Conservation (phyloP, 1,140 invertebrate genomes). For the Drosophila pseudoobscura region DNA sequence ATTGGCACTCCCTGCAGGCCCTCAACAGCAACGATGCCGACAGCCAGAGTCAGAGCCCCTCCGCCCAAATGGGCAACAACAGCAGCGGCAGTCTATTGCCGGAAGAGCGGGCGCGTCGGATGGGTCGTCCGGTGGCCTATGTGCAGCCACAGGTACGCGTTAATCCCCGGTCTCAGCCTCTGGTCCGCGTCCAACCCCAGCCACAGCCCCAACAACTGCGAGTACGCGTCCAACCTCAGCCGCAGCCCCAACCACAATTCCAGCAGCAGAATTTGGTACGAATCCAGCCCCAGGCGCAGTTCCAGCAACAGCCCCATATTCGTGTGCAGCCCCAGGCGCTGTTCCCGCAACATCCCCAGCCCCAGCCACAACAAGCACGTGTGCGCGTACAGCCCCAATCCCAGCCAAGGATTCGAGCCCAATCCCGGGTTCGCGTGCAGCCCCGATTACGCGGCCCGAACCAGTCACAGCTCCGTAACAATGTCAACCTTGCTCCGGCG, state of each 20-base stretch:
- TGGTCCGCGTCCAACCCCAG: conserved; percentile 15
- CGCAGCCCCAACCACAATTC: conserved; percentile 1
- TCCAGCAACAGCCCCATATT: no score
- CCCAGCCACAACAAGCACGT: no score
- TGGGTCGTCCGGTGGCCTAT: conserved; percentile 46
- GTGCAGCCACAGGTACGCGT: conserved; percentile 53
- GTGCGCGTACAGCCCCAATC: no score
- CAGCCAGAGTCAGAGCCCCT: conserved; percentile 68
- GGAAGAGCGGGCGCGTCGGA: conserved; percentile 21
- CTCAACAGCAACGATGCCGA: conserved; percentile 80
- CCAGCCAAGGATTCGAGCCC: no score
- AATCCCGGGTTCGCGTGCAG: no score
- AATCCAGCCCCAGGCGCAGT: conserved; percentile 6
- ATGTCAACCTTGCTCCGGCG: conserved; percentile 1
- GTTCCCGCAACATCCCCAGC: no score
- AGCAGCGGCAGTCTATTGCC: conserved; percentile 47
- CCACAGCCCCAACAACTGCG: conserved; percentile 21
- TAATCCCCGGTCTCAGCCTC: not conserved
- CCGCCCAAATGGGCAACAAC: conserved; percentile 68
- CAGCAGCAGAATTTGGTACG: conserved; percentile 8
- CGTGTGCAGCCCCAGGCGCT: no score
- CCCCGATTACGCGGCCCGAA: no score
- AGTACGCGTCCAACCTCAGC: conserved; percentile 21
- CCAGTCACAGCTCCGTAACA: no score
- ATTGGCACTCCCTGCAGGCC: conserved; percentile 81